Evolutionary conservation across 2,888 invertebrate species (phyloP), one percentile per base, ranked within the genome.

Genomic region (Hipparchia semele): DNA sequence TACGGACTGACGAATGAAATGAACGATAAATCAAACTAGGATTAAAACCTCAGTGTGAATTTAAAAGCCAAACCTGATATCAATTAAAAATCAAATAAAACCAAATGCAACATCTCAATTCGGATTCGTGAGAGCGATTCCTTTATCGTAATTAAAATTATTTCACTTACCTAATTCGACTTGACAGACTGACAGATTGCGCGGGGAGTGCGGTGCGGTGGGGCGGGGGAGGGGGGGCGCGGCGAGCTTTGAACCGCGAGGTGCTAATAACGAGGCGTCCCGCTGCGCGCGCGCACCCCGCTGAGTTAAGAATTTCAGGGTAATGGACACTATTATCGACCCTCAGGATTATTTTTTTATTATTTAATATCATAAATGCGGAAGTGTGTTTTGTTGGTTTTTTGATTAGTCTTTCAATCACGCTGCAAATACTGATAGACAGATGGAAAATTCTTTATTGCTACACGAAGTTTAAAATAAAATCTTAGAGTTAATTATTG

Each of bases 241-340:
- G 90, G 89, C 83, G 77, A 78, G 85, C 90, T 91, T 92, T 92
- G 90, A 88, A 80, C 83, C 80, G 74, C 81, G 90, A 92, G 92
- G 92, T 91, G 92, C 90, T 92, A 92, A 92, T 92, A 92, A 92
- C 91, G 90, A 91, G 91, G 87, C 87, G 82, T 82, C 92, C 91
- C 85, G 90, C 87, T 77, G 92, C 82, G 91, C 82, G 67, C 73
- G 86, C 88, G 87, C 83, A 77, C 85, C 92, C 90, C 85, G 92
- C 91, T 87, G 92, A 64, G 91, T 73, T 61, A 81, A 84, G 89
- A 89, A 90, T 90, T 85, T 82, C 77, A 76, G 81, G 83, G 83
- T 81, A 77, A 77, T 74, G 59, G 72, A 71, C 65, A 75, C 74
- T 71, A 69, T 62, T 10, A 49, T n/a, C 65, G 7, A 12, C 51